Base-by-base conservation (phyloP, 1,140 invertebrate species). In the Pogonomyrmex californicus region DNA sequence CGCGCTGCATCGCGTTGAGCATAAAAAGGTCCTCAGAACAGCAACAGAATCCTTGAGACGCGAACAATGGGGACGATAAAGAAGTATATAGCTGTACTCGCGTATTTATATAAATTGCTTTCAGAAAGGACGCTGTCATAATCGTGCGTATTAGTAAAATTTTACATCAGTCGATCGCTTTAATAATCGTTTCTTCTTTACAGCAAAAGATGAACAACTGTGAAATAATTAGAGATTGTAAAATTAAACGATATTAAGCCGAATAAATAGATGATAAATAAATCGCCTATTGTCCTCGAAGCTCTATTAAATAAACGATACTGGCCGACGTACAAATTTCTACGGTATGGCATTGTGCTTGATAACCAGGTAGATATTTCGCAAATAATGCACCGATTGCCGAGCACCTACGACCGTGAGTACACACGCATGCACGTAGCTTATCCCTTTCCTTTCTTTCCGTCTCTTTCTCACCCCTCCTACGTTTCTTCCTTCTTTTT, bases 371-470 rank as follows among this genome's bases (percentile, higher is more conserved):
- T 38, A 65, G 47, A 62, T 77, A 71, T 89, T 88, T 63, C 58
- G 51, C 49, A 30, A 56, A 63, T 62, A 88, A 89, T 88, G 82
- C 73, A 66, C 58, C 82, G 82, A 81, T 88, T 77, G 60, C 71
- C 68, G 38, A 62, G 33, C 73, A 71, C 66, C 68, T 86, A 78
- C 51, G 81, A 30, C 51, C 49, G 70, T 44, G 73, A 82, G 41
- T 47, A 75, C 60, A 63, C 62, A 75, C 73, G 65, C 78, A 66
- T 71, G 63, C 78, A 85, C 63, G 47, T 79, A 86, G 23, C 83
- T 73, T 77, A 76, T 76, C 51, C 56, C 62, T 76, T 70, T 77
- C 12, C 33, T 54, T 65, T 33, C 54, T 44, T 10, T 41, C 58
- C 56, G 79, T 62, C 58, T 47, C 36, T 30, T 38, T 30, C 54